Evolutionary conservation across 2,113 vertebrate genomes (phyloP), one percentile per base, ranked within the genome.

Genomic region (Ctenodactylus gundi): DNA sequence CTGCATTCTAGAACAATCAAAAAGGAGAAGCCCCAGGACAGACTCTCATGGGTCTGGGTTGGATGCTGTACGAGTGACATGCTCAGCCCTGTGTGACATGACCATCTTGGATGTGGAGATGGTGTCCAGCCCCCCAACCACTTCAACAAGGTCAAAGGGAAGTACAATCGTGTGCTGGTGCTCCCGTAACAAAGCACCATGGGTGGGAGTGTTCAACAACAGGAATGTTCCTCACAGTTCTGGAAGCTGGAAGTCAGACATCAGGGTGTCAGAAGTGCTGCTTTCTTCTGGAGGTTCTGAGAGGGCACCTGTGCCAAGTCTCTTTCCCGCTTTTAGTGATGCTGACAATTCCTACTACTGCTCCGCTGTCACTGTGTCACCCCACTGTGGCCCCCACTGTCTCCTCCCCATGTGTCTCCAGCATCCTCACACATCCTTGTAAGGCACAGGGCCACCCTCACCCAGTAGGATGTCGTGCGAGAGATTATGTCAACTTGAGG

Each of bases 41-140:
- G 55, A 51, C 39, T 83, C 41, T 78, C 39, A 39, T 6, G 58
- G 34, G n/a, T 29, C 34, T 11, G 25, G 41, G 1, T 8, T 6
- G 7, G 55, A 27, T 6, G 57, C n/a, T 14, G 17, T 1, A 3
- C 23, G 21, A 39, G 25, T 18, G 58, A 36, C 44, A 34, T 51
- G 14, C 14, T 55, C 36, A 18, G 36, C 57, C 57, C 49, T 25
- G 3, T 7, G 51, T 36, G 39, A 44, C 6, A 0, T 0, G 23
- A 36, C 17, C 64, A 18, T 31, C 44, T 93, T n/a, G n/a, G 65
- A 70, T 31, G 9, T 27, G 9, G 46, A 8, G 1, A n/a, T 34
- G 20, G 2, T 55, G 44, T 31, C 23, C n/a, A 0, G 4, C 65
- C n/a, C 6, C 57, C 4, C 18, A 6, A 6, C 36, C 60, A 55